These are phyloP conservation scores for Pocillopora meandrina DNA, from an alignment of 92 coral and sea anemone species.

Conservation along the genomic window DNA sequence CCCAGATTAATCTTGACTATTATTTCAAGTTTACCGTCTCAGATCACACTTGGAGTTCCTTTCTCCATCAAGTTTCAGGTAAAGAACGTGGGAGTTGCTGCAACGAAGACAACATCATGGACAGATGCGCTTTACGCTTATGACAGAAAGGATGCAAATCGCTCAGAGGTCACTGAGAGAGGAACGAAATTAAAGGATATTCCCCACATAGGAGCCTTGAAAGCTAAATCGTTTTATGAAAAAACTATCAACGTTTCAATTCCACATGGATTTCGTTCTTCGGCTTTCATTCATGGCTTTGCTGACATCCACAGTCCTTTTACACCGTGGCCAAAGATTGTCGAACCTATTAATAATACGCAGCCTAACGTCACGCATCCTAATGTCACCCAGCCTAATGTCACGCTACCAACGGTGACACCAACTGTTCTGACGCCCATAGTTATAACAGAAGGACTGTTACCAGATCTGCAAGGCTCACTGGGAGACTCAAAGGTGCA, in stretches of 20 bases:
- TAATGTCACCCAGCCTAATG: slow-evolving; percentile 21
- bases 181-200: slow-evolving; percentile 58
- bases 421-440: slow-evolving; percentile 14
- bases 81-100: slow-evolving; percentile 46
- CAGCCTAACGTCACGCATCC: slow-evolving; percentile 20
- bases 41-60: slow-evolving; percentile 53
- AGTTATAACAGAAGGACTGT: slow-evolving; percentile 42
- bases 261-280: slow-evolving; percentile 33
- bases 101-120: slow-evolving; percentile 58
- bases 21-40: slow-evolving; percentile 40
- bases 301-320: slow-evolving; percentile 56
- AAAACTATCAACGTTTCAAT: slow-evolving; percentile 31
- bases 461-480: slow-evolving; percentile 70
- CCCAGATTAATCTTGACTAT: slow-evolving; percentile 49
- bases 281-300: slow-evolving; percentile 55
- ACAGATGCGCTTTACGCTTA: slow-evolving; percentile 64
- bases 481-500: slow-evolving; percentile 37
- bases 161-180: slow-evolving; percentile 38
- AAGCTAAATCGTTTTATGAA: slow-evolving; percentile 44
- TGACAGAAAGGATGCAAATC: slow-evolving; percentile 28
- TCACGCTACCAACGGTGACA: slow-evolving; percentile 29
- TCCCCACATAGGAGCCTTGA: slow-evolving; percentile 62
- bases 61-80: slow-evolving; percentile 53
- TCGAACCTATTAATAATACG: background rate
- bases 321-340: background rate